A percentile compares a stretch with the other conserved stretches of the same genome.
Conservation (phyloP, 2,113 vertebrate genomes). For the Tachycineta bicolor region DNA sequence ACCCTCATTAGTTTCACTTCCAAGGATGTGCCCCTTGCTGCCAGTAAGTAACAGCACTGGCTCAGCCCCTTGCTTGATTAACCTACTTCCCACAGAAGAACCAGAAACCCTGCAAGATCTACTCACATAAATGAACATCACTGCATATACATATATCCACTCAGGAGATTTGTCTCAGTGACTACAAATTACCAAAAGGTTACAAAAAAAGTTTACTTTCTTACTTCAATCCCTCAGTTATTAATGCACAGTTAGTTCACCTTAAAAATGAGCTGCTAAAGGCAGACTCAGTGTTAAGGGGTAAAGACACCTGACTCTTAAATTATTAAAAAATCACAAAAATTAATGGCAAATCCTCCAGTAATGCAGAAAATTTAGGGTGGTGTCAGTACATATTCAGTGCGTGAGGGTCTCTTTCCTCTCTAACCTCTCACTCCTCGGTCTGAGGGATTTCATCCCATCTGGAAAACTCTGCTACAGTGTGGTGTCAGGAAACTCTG, state of each 20-base stretch:
- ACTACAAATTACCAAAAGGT: background rate
- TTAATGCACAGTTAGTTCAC: background rate
- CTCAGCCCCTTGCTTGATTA: background rate
- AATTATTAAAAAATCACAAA: background rate
- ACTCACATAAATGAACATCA: background rate
- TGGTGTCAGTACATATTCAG: too few relatives aligned
- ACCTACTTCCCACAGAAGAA: background rate
- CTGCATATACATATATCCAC: fast-evolving
- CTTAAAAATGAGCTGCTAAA: background rate
- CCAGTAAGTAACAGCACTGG: background rate
- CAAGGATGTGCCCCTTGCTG: background rate
- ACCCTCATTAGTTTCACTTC: background rate
- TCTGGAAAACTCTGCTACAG: background rate
- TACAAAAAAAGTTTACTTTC: background rate
- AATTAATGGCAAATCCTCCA: background rate
- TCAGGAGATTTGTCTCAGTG: background rate
- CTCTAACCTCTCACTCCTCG: background rate
- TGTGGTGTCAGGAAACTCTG: background rate
- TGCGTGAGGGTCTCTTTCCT: background rate
- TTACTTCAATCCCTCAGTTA: background rate
- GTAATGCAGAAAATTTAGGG: background rate
- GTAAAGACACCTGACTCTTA: background rate
- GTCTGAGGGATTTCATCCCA: background rate
- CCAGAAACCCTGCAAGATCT: background rate
- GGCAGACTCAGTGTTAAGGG: background rate